Evolutionary conservation across 2,113 vertebrate species (phyloP), one percentile per base, ranked within the genome.

Genomic region (Hypomesus transpacificus): DNA sequence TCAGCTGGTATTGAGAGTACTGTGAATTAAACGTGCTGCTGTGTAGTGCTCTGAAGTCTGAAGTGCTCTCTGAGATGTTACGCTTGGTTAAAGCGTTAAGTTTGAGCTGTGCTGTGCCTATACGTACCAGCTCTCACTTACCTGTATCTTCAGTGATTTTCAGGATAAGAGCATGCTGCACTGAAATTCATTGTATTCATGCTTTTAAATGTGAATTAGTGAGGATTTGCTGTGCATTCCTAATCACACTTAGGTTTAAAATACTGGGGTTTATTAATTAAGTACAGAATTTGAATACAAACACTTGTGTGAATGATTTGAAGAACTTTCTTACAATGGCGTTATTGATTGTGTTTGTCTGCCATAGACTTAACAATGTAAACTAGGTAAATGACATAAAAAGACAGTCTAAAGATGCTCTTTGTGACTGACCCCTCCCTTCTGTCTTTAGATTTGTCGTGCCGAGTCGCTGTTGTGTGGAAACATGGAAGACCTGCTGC

Each of bases 381-480:
- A 31, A 61, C 16, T 72, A 46, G 39, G 7, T 46, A 46, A 46
- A 39, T 13, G 39, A 46, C 39, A 46, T 3, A 84, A 84, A 86
- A 84, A 26, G 52, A 71, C 14, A 54, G 16, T 4, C 22, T 1
- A 26, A 26, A 67, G 64, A 75, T 75, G 53, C 69, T 76, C 59
- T 26, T 68, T 76, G 73, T 85, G 78, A 89, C 90, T 88, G 89
- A 92, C 87, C 67, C 78, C 82, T 85, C 67, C 82, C 77, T 89
- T 89, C 84, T 92, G 87, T 92, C 82, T 91, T 87, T 82, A 93
- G 92, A 93, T 92, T 79, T 79, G 17, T 79, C 88, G 75, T 80
- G 88, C 88, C 85, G 82, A 80, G 84, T 87, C 67, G 20, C 86
- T 91, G 75, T 83, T 70, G 81, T 82, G 85, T 68, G 70, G 84